These are phyloP conservation scores for Macrostomum lignano DNA, from an alignment of 1,140 invertebrate genomes.

Conservation along the genomic window DNA sequence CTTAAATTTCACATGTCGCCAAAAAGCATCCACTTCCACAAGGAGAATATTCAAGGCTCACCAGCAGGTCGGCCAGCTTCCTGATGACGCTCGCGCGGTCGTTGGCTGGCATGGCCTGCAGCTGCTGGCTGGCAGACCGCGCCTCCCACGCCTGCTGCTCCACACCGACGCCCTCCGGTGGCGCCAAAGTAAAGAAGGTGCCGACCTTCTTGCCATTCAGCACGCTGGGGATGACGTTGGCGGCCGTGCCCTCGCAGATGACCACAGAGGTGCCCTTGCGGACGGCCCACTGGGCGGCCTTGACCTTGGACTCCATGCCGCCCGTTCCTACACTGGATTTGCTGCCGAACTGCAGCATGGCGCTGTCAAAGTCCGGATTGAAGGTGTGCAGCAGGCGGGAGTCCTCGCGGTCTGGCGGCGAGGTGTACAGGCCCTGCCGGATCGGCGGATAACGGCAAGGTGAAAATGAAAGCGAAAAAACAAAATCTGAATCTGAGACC, in stretches of 20 bases:
- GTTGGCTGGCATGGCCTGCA: slow-evolving; percentile 45
- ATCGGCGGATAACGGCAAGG: too few relatives aligned
- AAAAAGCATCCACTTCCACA: too few relatives aligned
- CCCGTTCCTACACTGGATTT: slow-evolving; percentile 82
- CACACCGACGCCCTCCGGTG: slow-evolving; percentile 15
- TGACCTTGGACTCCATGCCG: slow-evolving; percentile 89
- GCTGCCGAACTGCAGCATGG: slow-evolving; percentile 56
- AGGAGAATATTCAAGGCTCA: too few relatives aligned
- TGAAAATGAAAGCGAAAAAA: too few relatives aligned
- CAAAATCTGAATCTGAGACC: too few relatives aligned
- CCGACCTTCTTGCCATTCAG: slow-evolving; percentile 70
- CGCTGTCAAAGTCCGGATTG: slow-evolving; percentile 35
- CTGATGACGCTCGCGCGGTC: slow-evolving; percentile 59
- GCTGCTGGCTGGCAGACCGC: slow-evolving; percentile 39
- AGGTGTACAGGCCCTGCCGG: slow-evolving; percentile 83
- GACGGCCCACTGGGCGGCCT: slow-evolving; percentile 63
- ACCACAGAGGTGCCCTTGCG: slow-evolving; percentile 72
- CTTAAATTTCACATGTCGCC: too few relatives aligned
- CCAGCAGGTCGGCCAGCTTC: slow-evolving; percentile 51
- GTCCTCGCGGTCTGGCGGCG: slow-evolving; percentile 68
- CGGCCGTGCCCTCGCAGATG: slow-evolving; percentile 81
- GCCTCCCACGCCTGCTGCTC: slow-evolving; percentile 23
- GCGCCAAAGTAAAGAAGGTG: slow-evolving; percentile 72
- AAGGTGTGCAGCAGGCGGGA: slow-evolving; percentile 71
- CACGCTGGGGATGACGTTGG: slow-evolving; percentile 69